phyloP scores from a whole-genome alignment of 2,888 invertebrate genomes.

The Hemicrepidius hirtus region DNA sequence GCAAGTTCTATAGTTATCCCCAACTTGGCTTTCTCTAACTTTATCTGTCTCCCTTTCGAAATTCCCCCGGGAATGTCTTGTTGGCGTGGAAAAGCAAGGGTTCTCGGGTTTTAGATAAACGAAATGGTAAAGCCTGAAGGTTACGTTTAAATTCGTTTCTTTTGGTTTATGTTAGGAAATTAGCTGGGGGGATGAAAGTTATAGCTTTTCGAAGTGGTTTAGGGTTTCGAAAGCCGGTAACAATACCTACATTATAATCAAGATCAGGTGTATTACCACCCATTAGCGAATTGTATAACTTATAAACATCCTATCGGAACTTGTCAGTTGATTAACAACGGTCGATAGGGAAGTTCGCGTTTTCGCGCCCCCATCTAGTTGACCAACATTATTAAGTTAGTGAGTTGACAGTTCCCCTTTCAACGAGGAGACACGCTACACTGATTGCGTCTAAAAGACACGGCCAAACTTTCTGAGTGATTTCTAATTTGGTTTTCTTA shows the following conservation, averaged over 20 bases:
- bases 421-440: background rate
- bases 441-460: slow-evolving; percentile 12
- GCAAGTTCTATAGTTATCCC: background rate
- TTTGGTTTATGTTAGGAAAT: too few relatives aligned
- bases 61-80: slow-evolving; percentile 10
- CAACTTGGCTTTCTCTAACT: slow-evolving; percentile 15
- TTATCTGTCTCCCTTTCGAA: background rate
- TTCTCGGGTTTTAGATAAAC: slow-evolving; percentile 9
- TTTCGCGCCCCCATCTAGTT: background rate
- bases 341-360: slow-evolving; percentile 12
- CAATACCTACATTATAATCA: background rate
- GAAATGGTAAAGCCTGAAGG: slow-evolving; percentile 5
- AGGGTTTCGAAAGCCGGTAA: background rate
- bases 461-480: slow-evolving; percentile 21
- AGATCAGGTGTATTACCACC: background rate
- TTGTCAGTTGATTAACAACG: slow-evolving; percentile 10
- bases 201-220: too few relatives aligned
- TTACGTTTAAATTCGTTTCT: background rate
- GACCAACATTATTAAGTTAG: slow-evolving; percentile 24
- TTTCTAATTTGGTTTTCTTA: slow-evolving; percentile 17
- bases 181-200: too few relatives aligned
- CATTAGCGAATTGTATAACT: slow-evolving; percentile 19
- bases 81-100: background rate
- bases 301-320: slow-evolving; percentile 15
- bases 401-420: slow-evolving; percentile 2